Percentiles rank a stretch among this genome's conserved stretches.
phyloP scores from a whole-genome alignment of 35 echinoderm and acorn worm genomes.

The Acanthaster planci region DNA sequence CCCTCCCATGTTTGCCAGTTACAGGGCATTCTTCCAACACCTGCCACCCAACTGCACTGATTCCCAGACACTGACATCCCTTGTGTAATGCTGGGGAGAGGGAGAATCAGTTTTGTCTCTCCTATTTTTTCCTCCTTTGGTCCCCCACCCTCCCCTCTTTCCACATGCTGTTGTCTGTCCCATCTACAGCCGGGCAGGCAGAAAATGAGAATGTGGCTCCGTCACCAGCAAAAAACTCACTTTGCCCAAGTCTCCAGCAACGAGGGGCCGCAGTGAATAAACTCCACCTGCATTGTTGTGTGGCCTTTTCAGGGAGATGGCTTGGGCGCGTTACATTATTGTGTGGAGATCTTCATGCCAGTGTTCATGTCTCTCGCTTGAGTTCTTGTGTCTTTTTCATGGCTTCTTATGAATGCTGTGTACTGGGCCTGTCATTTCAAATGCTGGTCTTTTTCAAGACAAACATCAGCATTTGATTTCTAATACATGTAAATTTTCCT shows the following conservation, averaged over 20 bases:
- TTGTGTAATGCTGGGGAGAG: neutral
- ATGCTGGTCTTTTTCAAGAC: too few relatives aligned
- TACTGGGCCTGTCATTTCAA: too few relatives aligned
- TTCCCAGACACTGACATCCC: neutral
- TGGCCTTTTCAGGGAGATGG: too few relatives aligned
- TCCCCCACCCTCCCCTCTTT: too few relatives aligned
- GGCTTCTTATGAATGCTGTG: too few relatives aligned
- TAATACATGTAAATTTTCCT: too few relatives aligned
- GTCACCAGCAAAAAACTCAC: neutral
- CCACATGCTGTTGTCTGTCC: too few relatives aligned
- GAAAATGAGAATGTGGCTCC: constrained; percentile 7
- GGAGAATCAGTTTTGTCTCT: neutral
- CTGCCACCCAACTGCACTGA: constrained; percentile 8
- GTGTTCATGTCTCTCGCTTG: too few relatives aligned
- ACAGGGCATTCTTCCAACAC: neutral
- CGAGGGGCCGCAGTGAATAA: neutral
- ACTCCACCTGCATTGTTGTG: neutral
- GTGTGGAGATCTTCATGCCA: too few relatives aligned
- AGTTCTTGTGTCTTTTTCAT: too few relatives aligned
- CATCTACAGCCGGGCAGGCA: neutral
- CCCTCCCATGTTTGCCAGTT: neutral
- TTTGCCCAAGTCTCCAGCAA: neutral
- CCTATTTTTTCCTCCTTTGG: neutral
- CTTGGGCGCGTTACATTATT: too few relatives aligned
- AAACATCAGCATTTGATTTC: too few relatives aligned